A percentile compares a stretch with the other conserved stretches of the same genome.
Evolutionary conservation across 2,797 vertebrate species (phyloP).

Genomic region (Enteromius radiatus): DNA sequence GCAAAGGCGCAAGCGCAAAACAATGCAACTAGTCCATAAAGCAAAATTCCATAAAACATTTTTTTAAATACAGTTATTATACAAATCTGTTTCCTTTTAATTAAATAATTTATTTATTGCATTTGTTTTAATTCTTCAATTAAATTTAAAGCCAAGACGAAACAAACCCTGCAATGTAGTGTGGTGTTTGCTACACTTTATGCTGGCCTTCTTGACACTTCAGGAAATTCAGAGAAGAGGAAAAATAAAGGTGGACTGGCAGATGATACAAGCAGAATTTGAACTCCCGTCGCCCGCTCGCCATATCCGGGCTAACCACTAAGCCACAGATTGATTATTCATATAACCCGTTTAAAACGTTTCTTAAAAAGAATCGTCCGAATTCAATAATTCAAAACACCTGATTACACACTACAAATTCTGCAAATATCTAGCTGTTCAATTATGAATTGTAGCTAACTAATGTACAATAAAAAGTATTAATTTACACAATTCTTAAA

Average conservation of each 20-base stretch:
- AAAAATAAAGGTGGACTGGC: neutral
- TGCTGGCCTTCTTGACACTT: neutral
- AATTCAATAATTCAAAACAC: neutral
- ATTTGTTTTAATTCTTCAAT: conserved; percentile 54
- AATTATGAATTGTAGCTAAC: neutral
- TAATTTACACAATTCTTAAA: neutral
- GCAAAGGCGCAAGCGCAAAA: conserved; percentile 57
- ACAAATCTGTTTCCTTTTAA: conserved; percentile 34
- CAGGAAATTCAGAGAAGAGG: neutral
- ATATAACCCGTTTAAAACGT: neutral
- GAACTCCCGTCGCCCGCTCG: neutral
- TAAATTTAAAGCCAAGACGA: conserved; percentile 38
- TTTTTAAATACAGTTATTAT: conserved; percentile 7
- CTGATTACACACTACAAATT: conserved; percentile 45
- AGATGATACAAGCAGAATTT: neutral
- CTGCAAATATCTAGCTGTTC: conserved; percentile 43
- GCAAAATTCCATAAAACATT: conserved; percentile 42
- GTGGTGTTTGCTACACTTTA: neutral
- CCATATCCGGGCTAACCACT: neutral
- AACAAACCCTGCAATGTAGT: conserved; percentile 43
- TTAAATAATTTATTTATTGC: too few relatives aligned
- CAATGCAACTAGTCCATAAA: conserved; percentile 54
- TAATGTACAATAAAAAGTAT: neutral
- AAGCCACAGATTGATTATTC: conserved; percentile 12
- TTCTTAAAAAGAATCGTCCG: neutral